Base-by-base conservation (phyloP, 64 coral and sea anemone species). In the Dendrophyllia cribrosa region DNA sequence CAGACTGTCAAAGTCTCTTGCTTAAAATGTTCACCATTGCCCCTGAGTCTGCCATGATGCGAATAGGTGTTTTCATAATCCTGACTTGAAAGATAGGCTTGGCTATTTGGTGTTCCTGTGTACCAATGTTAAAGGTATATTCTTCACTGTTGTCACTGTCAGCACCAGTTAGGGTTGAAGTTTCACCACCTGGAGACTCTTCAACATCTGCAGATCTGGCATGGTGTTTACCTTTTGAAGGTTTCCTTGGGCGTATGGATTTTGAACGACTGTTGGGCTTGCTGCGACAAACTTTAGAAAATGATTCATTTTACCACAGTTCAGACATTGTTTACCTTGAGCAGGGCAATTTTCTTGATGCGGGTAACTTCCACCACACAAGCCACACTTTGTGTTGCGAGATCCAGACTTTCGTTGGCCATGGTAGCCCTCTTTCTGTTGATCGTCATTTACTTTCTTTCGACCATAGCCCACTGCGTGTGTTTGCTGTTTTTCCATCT, bases 11-110 rank as follows among this genome's bases (percentile, higher is more conserved):
- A n/a, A n/a, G 69, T 72, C 69, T 72, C 26, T 72, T 72, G 69
- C 24, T 72, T 3, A 72, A 34, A 45, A 95, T 90, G 59, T 87
- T 95, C n/a, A 94, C 87, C n/a, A 78, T 94, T 72, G 87, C 86
- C 5, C 87, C 86, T 6, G 93, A 89, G 77, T 95, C 93, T 21
- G 72, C 80, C 73, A 90, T 86, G 47, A 93, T 93, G 68, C 59
- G 24, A 76, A 75, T 70, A n/a, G n/a, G n/a, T n/a, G n/a, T n/a
- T n/a, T n/a, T n/a, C n/a, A n/a, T n/a, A n/a, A n/a, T n/a, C n/a
- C n/a, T n/a, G n/a, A n/a, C n/a, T n/a, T n/a, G n/a, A n/a, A n/a
- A n/a, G n/a, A n/a, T n/a, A 48, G 51, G 7, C 78, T 74, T 78
- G 85, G 43, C 76, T 19, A 72, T 17, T 83, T 88, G 84, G 24